Evolutionary conservation across 2,113 vertebrate species (phyloP), one percentile per base, ranked within the genome.

Genomic region (Natator depressus): DNA sequence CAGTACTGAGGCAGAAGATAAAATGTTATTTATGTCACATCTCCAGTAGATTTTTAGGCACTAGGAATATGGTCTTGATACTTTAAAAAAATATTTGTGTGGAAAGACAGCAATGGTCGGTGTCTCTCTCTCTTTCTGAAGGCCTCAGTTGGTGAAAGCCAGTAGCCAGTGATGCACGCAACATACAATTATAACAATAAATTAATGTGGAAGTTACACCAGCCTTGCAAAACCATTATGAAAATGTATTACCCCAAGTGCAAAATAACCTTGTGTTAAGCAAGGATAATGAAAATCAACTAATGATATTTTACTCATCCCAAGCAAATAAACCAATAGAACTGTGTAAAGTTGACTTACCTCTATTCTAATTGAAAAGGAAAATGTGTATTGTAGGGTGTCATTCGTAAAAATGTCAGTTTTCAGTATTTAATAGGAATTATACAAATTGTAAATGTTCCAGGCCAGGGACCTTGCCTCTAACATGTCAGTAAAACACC

Each of bases 41-140:
- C n/a, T 84, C 90, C 72, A 19, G 0, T 2, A 4, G 53, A 42
- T 87, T 84, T 54, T 17, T 51, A 84, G 35, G 5, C 20, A 49
- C 25, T 27, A 35, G 0, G 0, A 46, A 13, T 22, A 84, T 92
- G n/a, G n/a, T 55, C 35, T 35, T 4, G 25, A 49, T 49, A 38
- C 16, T 62, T 84, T 76, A 14, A 47, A 46, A 47, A 27, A 11
- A 55, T 22, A 62, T 7, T 53, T 51, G 78, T 9, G 49, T n/a
- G 85, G 25, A 50, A 27, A 88, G 19, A 55, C 0, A 0, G 50
- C 8, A 69, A 35, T 1, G 1, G 89, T 42, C 16, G 19, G 65
- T 69, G 3, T 65, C 16, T n/a, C 62, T 62, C 82, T 57, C 24
- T 46, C 20, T 11, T 3, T 84, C 20, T 79, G 2, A 0, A 46